phyloP scores from a whole-genome alignment of 1,140 invertebrate genomes.

The Bilobella aurantiaca region DNA sequence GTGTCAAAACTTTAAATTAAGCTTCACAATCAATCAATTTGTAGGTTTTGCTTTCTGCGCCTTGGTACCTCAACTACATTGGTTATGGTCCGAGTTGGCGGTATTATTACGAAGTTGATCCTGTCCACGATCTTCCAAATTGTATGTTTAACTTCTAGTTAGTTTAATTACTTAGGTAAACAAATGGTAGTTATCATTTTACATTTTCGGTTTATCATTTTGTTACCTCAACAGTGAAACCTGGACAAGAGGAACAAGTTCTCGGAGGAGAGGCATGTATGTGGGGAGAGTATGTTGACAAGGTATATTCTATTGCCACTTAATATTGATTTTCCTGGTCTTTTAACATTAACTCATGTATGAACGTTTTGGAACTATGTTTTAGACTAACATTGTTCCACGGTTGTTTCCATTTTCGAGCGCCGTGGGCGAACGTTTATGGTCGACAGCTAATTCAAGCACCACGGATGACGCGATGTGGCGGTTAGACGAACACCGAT shows the following conservation, averaged over 20 bases:
- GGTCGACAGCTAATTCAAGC: neutral
- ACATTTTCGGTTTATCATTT: too few relatives aligned
- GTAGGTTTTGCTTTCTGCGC: conserved; percentile 49
- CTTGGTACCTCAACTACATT: conserved; percentile 78
- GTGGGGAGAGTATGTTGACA: conserved; percentile 61
- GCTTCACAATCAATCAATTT: too few relatives aligned
- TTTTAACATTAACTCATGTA: too few relatives aligned
- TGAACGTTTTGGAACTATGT: too few relatives aligned
- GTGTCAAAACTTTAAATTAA: neutral
- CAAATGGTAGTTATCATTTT: too few relatives aligned
- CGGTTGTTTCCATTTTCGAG: conserved; percentile 42
- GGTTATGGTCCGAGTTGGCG: conserved; percentile 60
- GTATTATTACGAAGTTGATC: conserved; percentile 66
- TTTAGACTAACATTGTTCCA: neutral
- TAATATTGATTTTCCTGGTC: neutral
- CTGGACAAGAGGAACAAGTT: conserved; percentile 46
- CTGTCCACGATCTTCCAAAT: conserved; percentile 37
- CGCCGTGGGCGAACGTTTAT: conserved; percentile 34
- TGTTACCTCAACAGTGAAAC: conserved; percentile 40
- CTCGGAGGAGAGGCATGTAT: conserved; percentile 83
- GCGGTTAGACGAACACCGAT: conserved; percentile 39
- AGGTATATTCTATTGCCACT: too few relatives aligned
- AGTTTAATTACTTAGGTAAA: too few relatives aligned
- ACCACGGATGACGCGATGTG: conserved; percentile 8
- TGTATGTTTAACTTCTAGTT: too few relatives aligned